phyloP scores from a whole-genome alignment of 2,888 invertebrate genomes.

The Antheraea yamamai region DNA sequence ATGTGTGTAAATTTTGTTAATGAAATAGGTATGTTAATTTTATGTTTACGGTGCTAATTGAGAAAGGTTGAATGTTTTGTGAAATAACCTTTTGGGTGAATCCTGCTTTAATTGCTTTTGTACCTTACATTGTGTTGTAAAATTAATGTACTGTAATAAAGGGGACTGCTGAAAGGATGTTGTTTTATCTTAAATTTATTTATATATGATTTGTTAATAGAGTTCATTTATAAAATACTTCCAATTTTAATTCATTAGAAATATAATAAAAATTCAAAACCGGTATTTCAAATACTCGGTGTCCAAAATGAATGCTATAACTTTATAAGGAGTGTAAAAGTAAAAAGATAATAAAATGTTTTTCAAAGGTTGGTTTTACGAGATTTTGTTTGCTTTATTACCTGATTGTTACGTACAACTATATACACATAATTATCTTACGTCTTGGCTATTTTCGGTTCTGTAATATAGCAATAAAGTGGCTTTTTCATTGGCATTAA shows the following conservation, averaged over 20 bases:
- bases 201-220: background rate
- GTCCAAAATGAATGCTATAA: too few species aligned
- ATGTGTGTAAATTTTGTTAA: background rate
- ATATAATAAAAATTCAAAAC: background rate
- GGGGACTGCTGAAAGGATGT: background rate
- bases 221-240: too few species aligned
- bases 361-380: slow-evolving; percentile 45
- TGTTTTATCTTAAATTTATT: background rate
- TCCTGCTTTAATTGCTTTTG: background rate
- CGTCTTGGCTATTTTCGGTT: slow-evolving; percentile 19
- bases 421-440: slow-evolving; percentile 30
- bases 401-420: slow-evolving; percentile 32
- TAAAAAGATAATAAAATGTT: slow-evolving; percentile 29
- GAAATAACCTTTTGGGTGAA: background rate
- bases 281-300: background rate
- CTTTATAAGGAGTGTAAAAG: background rate
- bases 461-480: slow-evolving; percentile 35
- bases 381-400: slow-evolving; percentile 49
- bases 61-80: slow-evolving; percentile 3
- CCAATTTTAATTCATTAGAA: too few species aligned
- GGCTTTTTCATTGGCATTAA: slow-evolving; percentile 33
- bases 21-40: background rate
- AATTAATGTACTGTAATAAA: background rate
- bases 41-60: background rate
- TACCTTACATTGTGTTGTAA: slow-evolving; percentile 1